Evolutionary conservation across 1,140 invertebrate species (phyloP).

Genomic region (Apocrypta bakeri): DNA sequence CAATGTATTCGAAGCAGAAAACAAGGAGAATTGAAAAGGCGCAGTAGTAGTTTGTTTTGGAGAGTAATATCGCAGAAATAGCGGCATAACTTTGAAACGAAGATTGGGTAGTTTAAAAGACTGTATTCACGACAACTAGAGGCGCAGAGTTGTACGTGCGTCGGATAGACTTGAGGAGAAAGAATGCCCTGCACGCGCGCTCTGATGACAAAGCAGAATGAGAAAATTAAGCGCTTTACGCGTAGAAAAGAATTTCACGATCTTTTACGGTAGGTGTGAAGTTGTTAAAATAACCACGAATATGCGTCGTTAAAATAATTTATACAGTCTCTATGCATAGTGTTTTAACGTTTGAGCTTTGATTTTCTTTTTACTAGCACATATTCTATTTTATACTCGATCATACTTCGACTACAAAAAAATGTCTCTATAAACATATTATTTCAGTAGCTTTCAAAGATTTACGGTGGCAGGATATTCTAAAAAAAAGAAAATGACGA

Average conservation of each 20-base stretch:
- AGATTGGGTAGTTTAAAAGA: slow-evolving; percentile 28
- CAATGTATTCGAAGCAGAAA: no score
- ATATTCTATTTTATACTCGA: slow-evolving; percentile 51
- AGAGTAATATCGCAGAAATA: not conserved
- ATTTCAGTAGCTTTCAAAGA: slow-evolving; percentile 40
- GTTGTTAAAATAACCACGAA: slow-evolving; percentile 52
- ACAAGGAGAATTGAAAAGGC: not conserved
- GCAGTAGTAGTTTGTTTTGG: not conserved
- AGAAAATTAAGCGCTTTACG: slow-evolving; percentile 47
- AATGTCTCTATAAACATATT: slow-evolving; percentile 45
- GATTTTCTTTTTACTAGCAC: slow-evolving; percentile 51
- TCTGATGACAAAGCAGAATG: slow-evolving; percentile 34
- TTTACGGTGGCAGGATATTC: slow-evolving; percentile 32
- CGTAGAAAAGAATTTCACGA: slow-evolving; percentile 48
- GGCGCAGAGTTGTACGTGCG: no score
- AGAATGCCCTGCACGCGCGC: slow-evolving; percentile 24
- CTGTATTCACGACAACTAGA: not conserved
- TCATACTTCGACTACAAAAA: slow-evolving; percentile 48
- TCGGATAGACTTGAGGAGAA: not conserved
- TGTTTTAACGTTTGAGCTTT: slow-evolving; percentile 48
- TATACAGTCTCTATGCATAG: slow-evolving; percentile 46
- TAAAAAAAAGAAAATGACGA: not conserved
- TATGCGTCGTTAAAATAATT: slow-evolving; percentile 45
- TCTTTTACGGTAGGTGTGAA: slow-evolving; percentile 48
- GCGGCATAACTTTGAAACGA: not conserved